Base-by-base conservation (phyloP, 2,797 vertebrate genomes). In the Bradypodion pumilum region DNA sequence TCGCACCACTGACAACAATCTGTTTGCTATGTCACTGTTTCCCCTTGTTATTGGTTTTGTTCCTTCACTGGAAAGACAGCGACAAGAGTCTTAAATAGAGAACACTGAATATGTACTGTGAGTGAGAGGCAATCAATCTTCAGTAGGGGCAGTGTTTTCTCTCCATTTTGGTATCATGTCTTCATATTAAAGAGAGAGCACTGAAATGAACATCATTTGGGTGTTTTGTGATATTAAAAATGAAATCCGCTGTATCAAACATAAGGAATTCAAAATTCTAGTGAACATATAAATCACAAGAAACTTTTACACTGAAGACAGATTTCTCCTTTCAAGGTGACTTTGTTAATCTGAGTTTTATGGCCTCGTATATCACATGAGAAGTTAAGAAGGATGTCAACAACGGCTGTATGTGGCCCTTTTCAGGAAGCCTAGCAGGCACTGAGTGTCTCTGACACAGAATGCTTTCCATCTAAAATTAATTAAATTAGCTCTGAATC, bases 271-370 rank as follows among this genome's bases (percentile, higher is more conserved):
- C 90, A 91, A 92, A 94, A 92, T 96, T 96, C 92, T 94, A 93
- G 94, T 94, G 90, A 92, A 91, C 93, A n/a, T 91, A 94, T 95
- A 96, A 97, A 97, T 97, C 93, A 93, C 94, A 97, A 95, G 94
- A 95, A 95, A 94, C 96, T 96, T 96, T 97, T 94, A 92, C 96
- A 94, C 94, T 96, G 91, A 95, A 95, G 95, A 94, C 95, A 75
- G 65, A 90, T 88, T 93, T 93, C 69, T 25, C 88, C 89, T 95
- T 88, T 96, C 94, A 98, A 98, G 97, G 97, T 98, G 97, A 97
- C 96, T 97, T 95, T 95, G 95, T 96, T 96, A 96, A 95, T 95
- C 96, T 95, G 93, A 93, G 92, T 90, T 95, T 97, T 97, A 97
- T 97, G 93, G 95, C 95, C 94, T 96, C 96, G 95, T 97, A 96